These are phyloP conservation scores for Drosophila malerkotliana DNA, from an alignment of 1,140 invertebrate species.

Conservation along the genomic window DNA sequence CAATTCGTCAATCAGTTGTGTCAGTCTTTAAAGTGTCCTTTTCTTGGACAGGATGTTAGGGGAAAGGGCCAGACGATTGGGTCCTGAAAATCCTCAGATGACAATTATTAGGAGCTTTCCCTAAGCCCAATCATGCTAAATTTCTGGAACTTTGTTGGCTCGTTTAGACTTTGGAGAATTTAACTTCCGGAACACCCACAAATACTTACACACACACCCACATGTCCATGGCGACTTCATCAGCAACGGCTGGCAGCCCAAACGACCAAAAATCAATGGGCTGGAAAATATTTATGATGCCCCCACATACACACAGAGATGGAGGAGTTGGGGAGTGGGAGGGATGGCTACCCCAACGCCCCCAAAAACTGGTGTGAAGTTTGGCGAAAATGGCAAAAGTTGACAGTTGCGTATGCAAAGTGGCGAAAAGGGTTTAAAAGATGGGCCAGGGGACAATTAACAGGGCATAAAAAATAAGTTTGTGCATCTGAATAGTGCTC, in stretches of 20 bases:
- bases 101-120: slow-evolving; percentile 41
- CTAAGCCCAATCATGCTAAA: slow-evolving; percentile 18
- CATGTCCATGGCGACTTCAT: slow-evolving; percentile 60
- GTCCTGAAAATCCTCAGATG: slow-evolving; percentile 13
- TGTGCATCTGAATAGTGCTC: slow-evolving; percentile 13
- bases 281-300: slow-evolving; percentile 81
- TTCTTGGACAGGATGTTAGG: background rate
- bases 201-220: slow-evolving; percentile 1
- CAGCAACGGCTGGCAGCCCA: slow-evolving; percentile 70
- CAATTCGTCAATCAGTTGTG: slow-evolving; percentile 28
- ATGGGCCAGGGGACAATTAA: slow-evolving; percentile 44
- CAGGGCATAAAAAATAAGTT: slow-evolving; percentile 55
- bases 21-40: slow-evolving; percentile 13
- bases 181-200: slow-evolving; percentile 44
- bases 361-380: slow-evolving; percentile 60
- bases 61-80: slow-evolving; percentile 11
- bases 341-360: background rate
- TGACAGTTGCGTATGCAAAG: slow-evolving; percentile 77
- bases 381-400: slow-evolving; percentile 77
- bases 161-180: slow-evolving; percentile 41
- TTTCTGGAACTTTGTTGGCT: slow-evolving; percentile 40
- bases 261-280: slow-evolving; percentile 80
- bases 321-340: background rate
- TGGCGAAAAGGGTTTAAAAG: slow-evolving; percentile 22
- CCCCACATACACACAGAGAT: slow-evolving; percentile 42